Conservation (phyloP, 1,140 invertebrate species). For the Hycleus cichorii region DNA sequence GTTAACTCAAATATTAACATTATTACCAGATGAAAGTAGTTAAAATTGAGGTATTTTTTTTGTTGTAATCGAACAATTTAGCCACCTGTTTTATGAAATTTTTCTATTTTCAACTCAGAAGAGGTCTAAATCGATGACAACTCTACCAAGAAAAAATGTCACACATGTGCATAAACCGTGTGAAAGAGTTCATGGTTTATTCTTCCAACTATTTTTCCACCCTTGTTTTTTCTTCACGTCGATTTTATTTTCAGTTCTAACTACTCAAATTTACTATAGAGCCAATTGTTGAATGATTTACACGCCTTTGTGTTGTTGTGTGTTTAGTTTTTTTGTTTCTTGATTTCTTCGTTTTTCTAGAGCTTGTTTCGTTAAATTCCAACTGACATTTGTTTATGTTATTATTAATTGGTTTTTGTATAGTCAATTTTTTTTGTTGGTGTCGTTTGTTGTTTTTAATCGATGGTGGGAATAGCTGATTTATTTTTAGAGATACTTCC, state of each 20-base stretch:
- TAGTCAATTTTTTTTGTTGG: too few species aligned
- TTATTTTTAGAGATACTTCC: slow-evolving; percentile 7
- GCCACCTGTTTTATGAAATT: background rate
- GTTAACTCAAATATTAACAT: slow-evolving; percentile 14
- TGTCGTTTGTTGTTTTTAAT: slow-evolving; percentile 1
- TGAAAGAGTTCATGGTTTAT: slow-evolving; percentile 28
- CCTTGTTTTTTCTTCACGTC: background rate
- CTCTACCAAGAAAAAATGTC: slow-evolving; percentile 21
- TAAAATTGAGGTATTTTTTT: too few species aligned
- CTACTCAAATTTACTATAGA: too few species aligned
- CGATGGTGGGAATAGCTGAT: slow-evolving; percentile 1
- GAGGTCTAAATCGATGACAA: slow-evolving; percentile 30
- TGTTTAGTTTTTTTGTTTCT: too few species aligned
- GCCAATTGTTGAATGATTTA: too few species aligned
- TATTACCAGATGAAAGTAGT: background rate
- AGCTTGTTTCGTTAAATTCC: too few species aligned
- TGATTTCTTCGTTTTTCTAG: too few species aligned
- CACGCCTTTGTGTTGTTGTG: too few species aligned
- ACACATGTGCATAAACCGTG: slow-evolving; percentile 30
- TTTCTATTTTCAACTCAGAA: slow-evolving; percentile 10
- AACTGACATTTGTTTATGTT: too few species aligned
- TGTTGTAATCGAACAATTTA: too few species aligned
- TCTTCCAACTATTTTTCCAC: background rate
- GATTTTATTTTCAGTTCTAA: background rate
- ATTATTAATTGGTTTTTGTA: too few species aligned